These are phyloP conservation scores for Chloebia gouldiae DNA, from an alignment of 2,113 vertebrate genomes.

Conservation along the genomic window DNA sequence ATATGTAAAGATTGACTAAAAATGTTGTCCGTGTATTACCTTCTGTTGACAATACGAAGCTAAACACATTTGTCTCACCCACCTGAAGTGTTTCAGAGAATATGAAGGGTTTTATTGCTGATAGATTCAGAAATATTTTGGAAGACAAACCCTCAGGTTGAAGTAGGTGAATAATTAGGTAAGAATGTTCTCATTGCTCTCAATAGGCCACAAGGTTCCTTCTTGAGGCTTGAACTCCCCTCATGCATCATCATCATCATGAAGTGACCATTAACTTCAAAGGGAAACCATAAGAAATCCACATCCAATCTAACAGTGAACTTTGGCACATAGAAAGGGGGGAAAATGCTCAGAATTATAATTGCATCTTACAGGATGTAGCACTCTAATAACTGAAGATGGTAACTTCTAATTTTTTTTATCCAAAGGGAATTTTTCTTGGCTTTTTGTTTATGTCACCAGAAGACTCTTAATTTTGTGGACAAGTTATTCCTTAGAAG, in stretches of 20 bases:
- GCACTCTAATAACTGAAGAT: not conserved
- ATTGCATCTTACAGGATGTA: not conserved
- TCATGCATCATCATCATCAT: fast-evolving
- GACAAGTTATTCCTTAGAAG: not conserved
- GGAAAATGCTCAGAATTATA: not conserved
- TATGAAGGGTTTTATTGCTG: not conserved
- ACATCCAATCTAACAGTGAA: not conserved
- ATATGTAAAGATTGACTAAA: not conserved
- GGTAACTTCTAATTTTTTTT: not conserved
- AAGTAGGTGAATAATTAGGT: not conserved
- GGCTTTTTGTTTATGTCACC: not conserved
- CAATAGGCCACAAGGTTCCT: not conserved
- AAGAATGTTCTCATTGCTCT: not conserved
- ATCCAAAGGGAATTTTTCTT: not conserved
- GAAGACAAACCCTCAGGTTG: not conserved
- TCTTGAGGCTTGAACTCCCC: not conserved
- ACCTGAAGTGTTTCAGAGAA: not conserved
- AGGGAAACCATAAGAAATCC: not conserved
- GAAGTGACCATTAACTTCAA: not conserved
- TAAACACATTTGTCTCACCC: not conserved
- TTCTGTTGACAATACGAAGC: not conserved
- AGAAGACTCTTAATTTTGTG: not conserved
- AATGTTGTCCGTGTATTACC: not conserved
- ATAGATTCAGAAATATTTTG: not conserved
- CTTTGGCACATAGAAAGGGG: not conserved